Evolutionary conservation across 2,888 invertebrate species (phyloP).

Genomic region (Platycheirus albimanus): DNA sequence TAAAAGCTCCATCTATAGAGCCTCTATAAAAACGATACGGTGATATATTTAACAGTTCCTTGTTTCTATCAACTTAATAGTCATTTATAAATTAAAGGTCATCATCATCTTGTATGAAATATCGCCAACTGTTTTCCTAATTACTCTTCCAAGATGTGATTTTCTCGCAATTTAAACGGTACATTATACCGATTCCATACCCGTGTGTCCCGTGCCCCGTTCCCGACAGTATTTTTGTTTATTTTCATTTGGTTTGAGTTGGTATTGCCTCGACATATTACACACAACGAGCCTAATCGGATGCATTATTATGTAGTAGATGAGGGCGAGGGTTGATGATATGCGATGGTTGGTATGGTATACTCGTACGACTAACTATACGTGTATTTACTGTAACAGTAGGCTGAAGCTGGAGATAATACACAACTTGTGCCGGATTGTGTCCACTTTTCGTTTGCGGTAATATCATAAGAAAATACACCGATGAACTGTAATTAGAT

Average conservation of each 20-base stretch:
- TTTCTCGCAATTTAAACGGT: conserved; percentile 47
- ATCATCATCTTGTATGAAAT: conserved; percentile 6
- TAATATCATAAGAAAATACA: conserved; percentile 45
- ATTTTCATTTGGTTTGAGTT: conserved; percentile 5
- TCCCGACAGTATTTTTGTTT: no score
- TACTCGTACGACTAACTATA: no score
- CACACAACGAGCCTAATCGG: conserved; percentile 19
- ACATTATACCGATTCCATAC: conserved; percentile 4
- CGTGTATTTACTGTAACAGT: no score
- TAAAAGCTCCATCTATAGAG: no score
- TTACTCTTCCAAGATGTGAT: conserved; percentile 56
- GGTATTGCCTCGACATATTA: conserved; percentile 16
- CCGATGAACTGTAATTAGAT: conserved; percentile 46
- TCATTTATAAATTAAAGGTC: conserved; percentile 6
- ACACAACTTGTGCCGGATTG: conserved; percentile 31
- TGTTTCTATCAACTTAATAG: not conserved
- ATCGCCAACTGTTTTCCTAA: conserved; percentile 30
- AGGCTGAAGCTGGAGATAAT: not conserved
- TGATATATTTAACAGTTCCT: not conserved
- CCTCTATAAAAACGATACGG: no score
- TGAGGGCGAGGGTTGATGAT: conserved; percentile 41
- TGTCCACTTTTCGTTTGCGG: conserved; percentile 38
- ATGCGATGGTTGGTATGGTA: no score
- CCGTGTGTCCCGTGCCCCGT: no score
- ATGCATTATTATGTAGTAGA: conserved; percentile 13